Percentiles rank a stretch among this genome's conserved stretches.
These are phyloP conservation scores for Steinernema hermaphroditum DNA, from an alignment of 2,888 invertebrate species.

Conservation along the genomic window DNA sequence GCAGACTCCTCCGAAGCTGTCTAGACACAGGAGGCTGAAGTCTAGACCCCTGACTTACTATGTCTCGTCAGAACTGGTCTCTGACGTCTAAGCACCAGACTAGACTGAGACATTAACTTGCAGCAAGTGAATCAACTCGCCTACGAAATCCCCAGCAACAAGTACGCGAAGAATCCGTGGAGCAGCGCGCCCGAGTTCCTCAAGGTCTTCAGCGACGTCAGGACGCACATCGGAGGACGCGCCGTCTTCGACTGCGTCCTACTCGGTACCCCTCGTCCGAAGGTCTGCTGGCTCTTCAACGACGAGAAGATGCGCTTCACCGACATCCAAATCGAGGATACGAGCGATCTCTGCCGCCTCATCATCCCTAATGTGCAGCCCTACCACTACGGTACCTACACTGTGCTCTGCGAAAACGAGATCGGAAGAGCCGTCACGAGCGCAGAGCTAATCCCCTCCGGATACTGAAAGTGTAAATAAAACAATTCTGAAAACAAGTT, in stretches of 20 bases:
- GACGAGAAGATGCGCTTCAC: conserved; percentile 62
- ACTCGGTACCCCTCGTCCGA: conserved; percentile 63
- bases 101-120: conserved; percentile 33
- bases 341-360: conserved; percentile 63
- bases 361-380: conserved; percentile 63
- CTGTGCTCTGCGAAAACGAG: conserved; percentile 53
- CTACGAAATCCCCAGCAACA: conserved; percentile 65
- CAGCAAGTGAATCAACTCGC: conserved; percentile 66
- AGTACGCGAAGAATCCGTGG: conserved; percentile 65
- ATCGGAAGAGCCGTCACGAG: conserved; percentile 49
- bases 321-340: conserved; percentile 59
- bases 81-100: background rate
- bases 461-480: conserved; percentile 15
- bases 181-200: conserved; percentile 65
- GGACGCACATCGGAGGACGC: conserved; percentile 57
- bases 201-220: conserved; percentile 60
- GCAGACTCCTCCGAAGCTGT: too few species aligned
- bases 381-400: conserved; percentile 60
- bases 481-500: background rate
- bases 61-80: background rate
- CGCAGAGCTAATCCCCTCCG: conserved; percentile 44
- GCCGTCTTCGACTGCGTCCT: conserved; percentile 66
- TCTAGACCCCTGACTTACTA: conserved; percentile 27
- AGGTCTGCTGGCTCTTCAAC: conserved; percentile 66
- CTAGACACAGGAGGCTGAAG: background rate